Percentiles rank a stretch among this genome's conserved stretches.
phyloP scores from a whole-genome alignment of 2,888 invertebrate genomes.

The Agrochola lychnidis region DNA sequence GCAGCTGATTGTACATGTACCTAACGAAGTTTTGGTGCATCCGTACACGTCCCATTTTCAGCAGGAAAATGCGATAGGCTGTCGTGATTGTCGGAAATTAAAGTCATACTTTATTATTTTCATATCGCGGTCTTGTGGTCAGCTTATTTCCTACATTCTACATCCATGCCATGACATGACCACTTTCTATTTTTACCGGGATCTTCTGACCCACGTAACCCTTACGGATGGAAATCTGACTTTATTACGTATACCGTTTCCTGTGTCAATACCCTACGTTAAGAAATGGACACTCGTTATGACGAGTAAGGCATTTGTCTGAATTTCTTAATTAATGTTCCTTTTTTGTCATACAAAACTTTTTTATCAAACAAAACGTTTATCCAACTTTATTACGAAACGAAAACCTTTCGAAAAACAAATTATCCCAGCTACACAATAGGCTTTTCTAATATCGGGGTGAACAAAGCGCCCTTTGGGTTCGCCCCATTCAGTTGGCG shows the following conservation, averaged over 20 bases:
- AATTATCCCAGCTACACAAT: slow-evolving; percentile 83
- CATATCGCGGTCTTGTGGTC: not conserved
- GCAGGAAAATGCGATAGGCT: not conserved
- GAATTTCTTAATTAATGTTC: no score
- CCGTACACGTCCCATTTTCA: not conserved
- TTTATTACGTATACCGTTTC: slow-evolving; percentile 25
- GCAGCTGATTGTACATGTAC: not conserved
- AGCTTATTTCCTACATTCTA: not conserved
- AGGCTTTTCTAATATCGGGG: slow-evolving; percentile 81
- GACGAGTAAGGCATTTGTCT: not conserved
- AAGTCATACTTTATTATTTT: not conserved
- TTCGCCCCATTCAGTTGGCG: slow-evolving; percentile 85
- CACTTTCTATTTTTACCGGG: slow-evolving; percentile 41
- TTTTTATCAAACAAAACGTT: slow-evolving; percentile 54
- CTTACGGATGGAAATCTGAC: slow-evolving; percentile 19
- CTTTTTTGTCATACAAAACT: not conserved
- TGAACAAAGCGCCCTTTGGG: slow-evolving; percentile 86
- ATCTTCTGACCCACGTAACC: slow-evolving; percentile 31
- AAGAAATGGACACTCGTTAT: not conserved
- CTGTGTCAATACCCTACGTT: slow-evolving; percentile 7
- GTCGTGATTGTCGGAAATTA: not conserved
- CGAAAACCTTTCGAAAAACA: slow-evolving; percentile 81
- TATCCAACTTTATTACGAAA: slow-evolving; percentile 67
- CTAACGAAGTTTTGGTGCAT: not conserved
- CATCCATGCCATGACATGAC: not conserved